Base-by-base conservation (phyloP, 1,140 invertebrate genomes). In the Andrena cerasifolii region DNA sequence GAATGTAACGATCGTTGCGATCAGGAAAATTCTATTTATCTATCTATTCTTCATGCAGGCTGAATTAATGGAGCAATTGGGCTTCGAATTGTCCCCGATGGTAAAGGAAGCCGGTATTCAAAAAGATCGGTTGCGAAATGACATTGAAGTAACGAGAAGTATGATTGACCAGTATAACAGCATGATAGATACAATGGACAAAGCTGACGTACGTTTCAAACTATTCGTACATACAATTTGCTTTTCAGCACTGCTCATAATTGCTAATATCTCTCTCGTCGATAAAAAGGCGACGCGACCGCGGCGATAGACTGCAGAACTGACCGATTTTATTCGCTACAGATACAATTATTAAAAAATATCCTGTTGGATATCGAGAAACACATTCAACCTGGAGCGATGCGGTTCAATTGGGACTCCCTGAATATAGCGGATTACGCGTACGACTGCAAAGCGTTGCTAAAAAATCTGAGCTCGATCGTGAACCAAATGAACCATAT, bases 351-450 rank as follows among this genome's bases (percentile, higher is more conserved):
- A 26, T 88, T 96, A 80, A 95, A 95, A 70, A 93, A 93, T 0
- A 94, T 95, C 78, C 93, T 98, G 4, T 92, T 94, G 85, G 94
- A 97, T 49, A 94, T 97, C 54, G 96, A 97, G 85, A 94, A 95
- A 28, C 94, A 95, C 53, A 96, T 98, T 65, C 94, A 96, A 72
- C 96, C 96, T 31, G 97, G 97, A 8, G 89, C 96, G 0, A 95
- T 95, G 7, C 94, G 97, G 36, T 95, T 97, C 36, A 97, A 96
- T 67, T 98, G 97, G 97, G 96, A 95, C 76, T 97, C 96, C 0
- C 92, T 98, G 3, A 95, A 95, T 16, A 97, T 98, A 56, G 92
- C 92, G 45, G 96, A 97, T 65, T 98, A 96, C 87, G 94, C 95
- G 16, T 80, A 90, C 0, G 92, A 92, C 28, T 96, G 95, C 84